Percentiles rank a stretch among this genome's conserved stretches.
Conservation (phyloP, 2,113 vertebrate species). For the Scartelaos histophorus region DNA sequence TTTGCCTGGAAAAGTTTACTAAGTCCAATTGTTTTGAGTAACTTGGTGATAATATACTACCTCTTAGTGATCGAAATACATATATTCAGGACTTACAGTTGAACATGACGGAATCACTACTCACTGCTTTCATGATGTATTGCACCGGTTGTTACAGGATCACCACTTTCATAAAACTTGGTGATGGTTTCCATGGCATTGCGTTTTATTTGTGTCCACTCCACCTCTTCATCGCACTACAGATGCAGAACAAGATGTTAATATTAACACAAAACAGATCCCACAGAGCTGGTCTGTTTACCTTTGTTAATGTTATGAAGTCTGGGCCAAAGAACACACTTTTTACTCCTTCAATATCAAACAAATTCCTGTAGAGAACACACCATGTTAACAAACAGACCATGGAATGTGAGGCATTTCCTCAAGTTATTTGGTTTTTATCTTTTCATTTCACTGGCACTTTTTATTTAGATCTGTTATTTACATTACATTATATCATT, state of each 20-base stretch:
- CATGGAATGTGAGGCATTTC: neutral
- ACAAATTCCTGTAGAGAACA: conserved; percentile 72
- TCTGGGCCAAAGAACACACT: conserved; percentile 84
- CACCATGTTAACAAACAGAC: conserved; percentile 10
- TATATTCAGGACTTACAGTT: neutral
- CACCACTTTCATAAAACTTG: conserved; percentile 78
- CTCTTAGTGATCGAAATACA: neutral
- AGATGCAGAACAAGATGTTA: neutral
- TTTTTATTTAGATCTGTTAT: neutral
- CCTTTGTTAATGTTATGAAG: conserved; percentile 83
- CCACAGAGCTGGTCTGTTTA: conserved; percentile 36
- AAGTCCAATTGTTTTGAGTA: too few relatives aligned
- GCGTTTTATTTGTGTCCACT: conserved; percentile 76
- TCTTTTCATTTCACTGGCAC: neutral
- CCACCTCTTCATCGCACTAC: conserved; percentile 76
- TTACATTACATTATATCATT: neutral
- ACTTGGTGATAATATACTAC: neutral
- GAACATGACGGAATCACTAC: conserved; percentile 21
- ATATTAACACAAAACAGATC: neutral
- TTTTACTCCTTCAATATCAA: conserved; percentile 82
- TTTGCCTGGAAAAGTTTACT: too few relatives aligned
- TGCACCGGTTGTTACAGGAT: conserved; percentile 69
- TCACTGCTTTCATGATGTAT: conserved; percentile 76
- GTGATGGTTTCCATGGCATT: conserved; percentile 69
- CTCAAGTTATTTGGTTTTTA: neutral